Evolutionary conservation across 2,888 invertebrate genomes (phyloP), one percentile per base, ranked within the genome.

Genomic region (Chrysomela aeneicollis): DNA sequence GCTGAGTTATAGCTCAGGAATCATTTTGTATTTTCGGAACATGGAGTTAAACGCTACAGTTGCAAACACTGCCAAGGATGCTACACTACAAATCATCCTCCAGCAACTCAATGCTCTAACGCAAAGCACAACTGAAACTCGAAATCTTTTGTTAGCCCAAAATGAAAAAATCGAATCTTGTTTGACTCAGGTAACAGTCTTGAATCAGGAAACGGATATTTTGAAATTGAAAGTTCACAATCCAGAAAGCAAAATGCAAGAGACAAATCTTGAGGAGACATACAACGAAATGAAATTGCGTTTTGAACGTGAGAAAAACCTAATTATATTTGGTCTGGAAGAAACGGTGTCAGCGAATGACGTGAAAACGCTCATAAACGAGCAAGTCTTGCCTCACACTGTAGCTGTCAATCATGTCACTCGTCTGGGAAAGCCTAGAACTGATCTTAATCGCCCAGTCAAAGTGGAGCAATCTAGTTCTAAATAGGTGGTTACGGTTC

Each of bases 221-320:
- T 10, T 59, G 35, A 59, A 59, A 19, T 32, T 19, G 49, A 46
- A 42, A 62, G 47, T 50, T 19, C 22, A 51, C 10, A 50, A 30
- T 50, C 62, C 10, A 19, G 32, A 35, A 52, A 52, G 1, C 9
- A 42, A 42, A 42, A 15, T 42, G 9, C 15, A 42, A 42, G 42
- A 15, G 42, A 42, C 42, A 42, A 42, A 42, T 15, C 42, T 42
- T 15, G 42, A 42, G 42, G 42, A 15, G 42, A 42, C 42, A 42
- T 49, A 19, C 49, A 49, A 49, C 12, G 49, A 49, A 49, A 1
- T 49, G 49, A 49, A 22, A 49, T 19, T 49, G 49, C 49, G 49
- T 22, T 22, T 49, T 12, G 49, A 49, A 49, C 49, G 49, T 19
- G 49, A 49, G 42, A 42, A 42, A 42, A 42, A 42, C 42, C 42